Percentiles rank a stretch among this genome's conserved stretches.
Evolutionary conservation across 2,797 vertebrate species (phyloP).

Genomic region (Pangasius macronema): DNA sequence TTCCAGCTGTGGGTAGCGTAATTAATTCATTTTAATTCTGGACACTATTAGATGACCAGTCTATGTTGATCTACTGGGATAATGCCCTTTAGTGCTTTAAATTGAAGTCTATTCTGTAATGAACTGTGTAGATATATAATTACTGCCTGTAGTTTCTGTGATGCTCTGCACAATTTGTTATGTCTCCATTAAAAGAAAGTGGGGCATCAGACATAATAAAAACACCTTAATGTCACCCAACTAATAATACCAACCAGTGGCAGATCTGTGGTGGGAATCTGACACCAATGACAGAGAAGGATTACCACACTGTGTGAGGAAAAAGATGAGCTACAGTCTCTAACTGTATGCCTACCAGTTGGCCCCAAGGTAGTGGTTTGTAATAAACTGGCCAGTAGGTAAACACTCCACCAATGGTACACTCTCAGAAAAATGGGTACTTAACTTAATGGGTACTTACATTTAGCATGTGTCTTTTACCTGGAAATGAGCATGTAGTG

Average conservation of each 20-base stretch:
- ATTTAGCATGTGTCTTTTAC: neutral
- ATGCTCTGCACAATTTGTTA: neutral
- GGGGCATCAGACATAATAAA: neutral
- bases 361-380: neutral
- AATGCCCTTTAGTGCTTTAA: neutral
- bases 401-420: neutral
- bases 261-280: neutral
- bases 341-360: neutral
- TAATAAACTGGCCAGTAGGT: neutral
- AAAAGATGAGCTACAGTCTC: neutral
- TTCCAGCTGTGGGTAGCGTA: neutral
- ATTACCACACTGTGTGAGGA: neutral
- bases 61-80: neutral
- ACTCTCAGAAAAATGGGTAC: neutral
- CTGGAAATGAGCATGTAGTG: neutral
- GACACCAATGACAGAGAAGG: neutral
- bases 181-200: neutral
- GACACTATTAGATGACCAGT: neutral
- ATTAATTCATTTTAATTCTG: conserved; percentile 2
- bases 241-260: neutral
- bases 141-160: neutral
- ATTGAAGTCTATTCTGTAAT: neutral
- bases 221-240: neutral
- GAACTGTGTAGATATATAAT: neutral
- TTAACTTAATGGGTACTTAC: neutral